Conservation (phyloP, 2,113 vertebrate species). For the Myrmecophaga tridactyla region DNA sequence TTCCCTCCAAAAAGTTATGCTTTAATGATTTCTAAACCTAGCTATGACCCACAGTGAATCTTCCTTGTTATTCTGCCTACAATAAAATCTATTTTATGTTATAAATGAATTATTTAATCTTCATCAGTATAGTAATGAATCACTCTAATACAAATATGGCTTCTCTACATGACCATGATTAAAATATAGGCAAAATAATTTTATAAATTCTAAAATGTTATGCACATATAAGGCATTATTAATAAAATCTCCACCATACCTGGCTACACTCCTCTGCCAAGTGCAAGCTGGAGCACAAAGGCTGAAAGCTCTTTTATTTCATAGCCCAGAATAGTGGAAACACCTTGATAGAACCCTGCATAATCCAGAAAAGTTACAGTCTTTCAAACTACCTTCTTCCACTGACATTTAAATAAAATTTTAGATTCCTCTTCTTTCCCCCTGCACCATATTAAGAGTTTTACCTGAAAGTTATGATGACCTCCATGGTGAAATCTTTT, state of each 20-base stretch:
- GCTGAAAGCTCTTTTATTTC: not conserved
- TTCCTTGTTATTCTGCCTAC: not conserved
- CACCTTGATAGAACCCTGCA: not conserved
- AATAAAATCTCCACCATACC: conserved; percentile 1
- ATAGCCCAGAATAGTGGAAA: not conserved
- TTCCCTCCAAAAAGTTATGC: not conserved
- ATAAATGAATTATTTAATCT: conserved; percentile 8
- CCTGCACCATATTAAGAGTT: not conserved
- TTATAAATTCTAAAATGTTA: not conserved
- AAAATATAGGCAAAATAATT: not conserved
- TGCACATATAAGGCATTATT: not conserved
- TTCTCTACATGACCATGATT: not conserved
- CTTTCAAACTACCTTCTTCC: not conserved
- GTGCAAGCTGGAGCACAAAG: not conserved
- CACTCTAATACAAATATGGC: not conserved
- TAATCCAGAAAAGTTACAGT: not conserved
- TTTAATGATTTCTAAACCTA: conserved; percentile 6
- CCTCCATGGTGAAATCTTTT: not conserved
- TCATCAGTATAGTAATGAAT: not conserved
- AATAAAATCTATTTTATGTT: not conserved
- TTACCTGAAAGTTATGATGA: not conserved
- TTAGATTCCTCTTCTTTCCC: not conserved
- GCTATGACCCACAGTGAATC: not conserved
- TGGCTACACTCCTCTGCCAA: not conserved
- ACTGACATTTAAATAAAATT: conserved; percentile 24